phyloP scores from a whole-genome alignment of 37 sponge, comb jelly and placozoan genomes.

The Axinella damicornis region DNA sequence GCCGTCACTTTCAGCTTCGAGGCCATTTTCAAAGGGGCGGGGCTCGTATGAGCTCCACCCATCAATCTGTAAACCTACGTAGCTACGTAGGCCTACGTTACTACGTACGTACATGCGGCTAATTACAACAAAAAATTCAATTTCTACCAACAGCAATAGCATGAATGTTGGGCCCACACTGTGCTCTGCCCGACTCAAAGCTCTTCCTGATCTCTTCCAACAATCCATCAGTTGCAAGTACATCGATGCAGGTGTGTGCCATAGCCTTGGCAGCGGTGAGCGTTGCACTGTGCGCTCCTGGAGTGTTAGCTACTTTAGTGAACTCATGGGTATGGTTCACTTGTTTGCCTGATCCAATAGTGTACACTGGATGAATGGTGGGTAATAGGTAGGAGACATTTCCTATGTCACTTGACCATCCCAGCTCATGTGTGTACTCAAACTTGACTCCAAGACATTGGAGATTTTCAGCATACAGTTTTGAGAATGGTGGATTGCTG shows the following conservation, averaged over 20 bases:
- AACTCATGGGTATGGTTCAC: conserved; percentile 78
- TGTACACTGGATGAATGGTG: conserved; percentile 82
- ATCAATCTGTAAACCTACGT: no score
- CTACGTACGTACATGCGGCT: no score
- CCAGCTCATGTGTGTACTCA: neutral
- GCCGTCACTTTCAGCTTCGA: neutral
- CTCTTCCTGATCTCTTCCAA: conserved; percentile 10
- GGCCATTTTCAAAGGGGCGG: neutral
- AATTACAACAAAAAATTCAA: no score
- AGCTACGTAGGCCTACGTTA: no score
- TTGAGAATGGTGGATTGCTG: conserved; percentile 50
- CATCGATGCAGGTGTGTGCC: conserved; percentile 78
- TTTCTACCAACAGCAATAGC: no score
- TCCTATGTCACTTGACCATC: conserved; percentile 92
- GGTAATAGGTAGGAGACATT: conserved; percentile 88
- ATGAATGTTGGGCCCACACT: no score
- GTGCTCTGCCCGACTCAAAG: no score
- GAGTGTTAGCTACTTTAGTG: conserved; percentile 70
- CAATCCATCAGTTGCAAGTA: conserved; percentile 52
- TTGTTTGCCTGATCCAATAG: conserved; percentile 64
- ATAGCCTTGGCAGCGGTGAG: conserved; percentile 79
- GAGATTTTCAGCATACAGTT: conserved; percentile 42
- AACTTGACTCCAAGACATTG: conserved; percentile 6
- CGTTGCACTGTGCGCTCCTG: conserved; percentile 59
- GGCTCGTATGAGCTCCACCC: no score